phyloP scores from a whole-genome alignment of 2,888 invertebrate species.

The Drosophila buzzatii region DNA sequence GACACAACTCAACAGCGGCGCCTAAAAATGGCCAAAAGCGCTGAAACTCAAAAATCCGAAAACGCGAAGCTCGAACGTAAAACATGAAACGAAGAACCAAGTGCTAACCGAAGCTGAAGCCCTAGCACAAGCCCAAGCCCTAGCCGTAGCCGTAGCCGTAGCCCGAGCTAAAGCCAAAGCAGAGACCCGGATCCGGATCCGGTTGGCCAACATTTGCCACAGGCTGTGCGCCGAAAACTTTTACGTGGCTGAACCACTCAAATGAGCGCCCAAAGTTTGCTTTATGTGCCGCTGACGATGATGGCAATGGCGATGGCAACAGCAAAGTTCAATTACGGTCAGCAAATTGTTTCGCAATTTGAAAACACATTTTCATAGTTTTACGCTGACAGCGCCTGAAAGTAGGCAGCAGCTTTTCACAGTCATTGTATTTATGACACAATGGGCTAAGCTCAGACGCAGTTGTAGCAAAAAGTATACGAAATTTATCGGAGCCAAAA shows the following conservation, averaged over 20 bases:
- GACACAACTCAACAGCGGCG: constrained; percentile 27
- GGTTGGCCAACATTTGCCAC: constrained; percentile 56
- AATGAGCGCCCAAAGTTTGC: constrained; percentile 70
- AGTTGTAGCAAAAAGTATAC: not conserved
- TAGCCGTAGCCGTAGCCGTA: not conserved
- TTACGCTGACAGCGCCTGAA: constrained; percentile 44
- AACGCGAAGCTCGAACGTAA: constrained; percentile 6
- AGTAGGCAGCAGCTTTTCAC: constrained; percentile 46
- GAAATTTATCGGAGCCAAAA: not conserved
- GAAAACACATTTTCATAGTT: constrained; percentile 77
- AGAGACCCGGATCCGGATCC: constrained; percentile 17
- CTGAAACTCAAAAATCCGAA: not conserved
- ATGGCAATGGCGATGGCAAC: constrained; percentile 29
- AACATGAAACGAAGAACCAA: constrained; percentile 8
- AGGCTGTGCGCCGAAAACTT: constrained; percentile 67
- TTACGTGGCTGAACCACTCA: constrained; percentile 48
- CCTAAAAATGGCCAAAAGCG: constrained; percentile 13
- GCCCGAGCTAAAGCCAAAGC: not conserved
- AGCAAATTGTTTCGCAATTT: constrained; percentile 80
- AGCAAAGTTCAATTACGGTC: constrained; percentile 78
- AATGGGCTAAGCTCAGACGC: not conserved
- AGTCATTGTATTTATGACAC: constrained; percentile 44
- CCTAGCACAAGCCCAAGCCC: not conserved
- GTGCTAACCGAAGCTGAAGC: not conserved
- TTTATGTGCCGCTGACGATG: constrained; percentile 61